These are phyloP conservation scores for Rissa tridactyla DNA, from an alignment of 2,113 vertebrate genomes.

Conservation along the genomic window DNA sequence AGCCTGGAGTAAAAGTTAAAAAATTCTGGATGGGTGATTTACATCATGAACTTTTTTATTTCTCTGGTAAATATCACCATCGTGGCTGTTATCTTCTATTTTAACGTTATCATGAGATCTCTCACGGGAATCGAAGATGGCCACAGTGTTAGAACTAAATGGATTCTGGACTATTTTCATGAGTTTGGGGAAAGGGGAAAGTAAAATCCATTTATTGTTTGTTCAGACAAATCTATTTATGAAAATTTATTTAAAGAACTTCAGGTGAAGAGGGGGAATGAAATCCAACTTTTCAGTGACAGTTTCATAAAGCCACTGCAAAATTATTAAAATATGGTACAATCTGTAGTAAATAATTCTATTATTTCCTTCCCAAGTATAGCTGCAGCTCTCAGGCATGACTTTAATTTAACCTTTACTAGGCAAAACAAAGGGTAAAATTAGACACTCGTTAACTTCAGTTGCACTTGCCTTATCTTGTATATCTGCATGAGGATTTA, in stretches of 20 bases:
- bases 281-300: neutral
- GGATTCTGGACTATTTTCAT: neutral
- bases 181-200: neutral
- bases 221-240: neutral
- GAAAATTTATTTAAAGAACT: neutral
- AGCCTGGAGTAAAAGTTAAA: neutral
- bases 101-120: neutral
- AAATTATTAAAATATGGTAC: neutral
- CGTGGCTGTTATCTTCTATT: neutral
- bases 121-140: neutral
- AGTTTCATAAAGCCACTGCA: neutral
- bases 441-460: neutral
- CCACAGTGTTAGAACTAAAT: neutral
- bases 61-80: neutral
- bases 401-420: neutral
- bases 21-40: neutral
- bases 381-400: neutral
- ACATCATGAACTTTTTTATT: neutral
- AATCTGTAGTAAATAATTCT: neutral
- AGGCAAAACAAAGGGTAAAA: neutral
- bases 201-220: neutral
- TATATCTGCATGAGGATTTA: neutral
- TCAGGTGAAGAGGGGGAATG: neutral
- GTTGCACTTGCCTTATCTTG: neutral
- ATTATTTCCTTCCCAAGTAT: neutral